Evolutionary conservation across 2,888 invertebrate species (phyloP).

Genomic region (Xiphydria camelus): DNA sequence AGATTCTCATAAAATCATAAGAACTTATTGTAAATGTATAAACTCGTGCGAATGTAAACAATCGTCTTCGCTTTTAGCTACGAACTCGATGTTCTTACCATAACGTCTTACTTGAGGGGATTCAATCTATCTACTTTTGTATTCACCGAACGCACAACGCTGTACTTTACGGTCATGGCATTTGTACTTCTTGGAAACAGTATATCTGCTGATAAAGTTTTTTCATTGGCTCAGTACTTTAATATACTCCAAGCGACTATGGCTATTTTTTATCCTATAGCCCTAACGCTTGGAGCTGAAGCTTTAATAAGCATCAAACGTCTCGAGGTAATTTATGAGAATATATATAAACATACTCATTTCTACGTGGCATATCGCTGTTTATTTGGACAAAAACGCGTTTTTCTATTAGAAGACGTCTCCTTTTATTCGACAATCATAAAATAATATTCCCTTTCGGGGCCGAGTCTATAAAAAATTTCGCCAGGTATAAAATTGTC

Average conservation of each 20-base stretch:
- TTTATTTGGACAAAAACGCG: too few species aligned
- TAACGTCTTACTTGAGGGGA: constrained; percentile 69
- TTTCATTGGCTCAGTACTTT: constrained; percentile 77
- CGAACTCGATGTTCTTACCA: constrained; percentile 71
- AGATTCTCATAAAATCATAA: too few species aligned
- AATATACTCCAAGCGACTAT: constrained; percentile 72
- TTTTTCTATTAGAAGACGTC: too few species aligned
- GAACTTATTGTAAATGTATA: too few species aligned
- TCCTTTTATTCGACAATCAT: too few species aligned
- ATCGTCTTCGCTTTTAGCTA: constrained; percentile 61
- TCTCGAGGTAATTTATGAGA: constrained; percentile 64
- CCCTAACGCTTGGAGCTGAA: constrained; percentile 66
- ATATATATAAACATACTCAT: too few species aligned
- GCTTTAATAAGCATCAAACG: constrained; percentile 67
- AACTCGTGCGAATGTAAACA: too few species aligned
- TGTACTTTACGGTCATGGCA: constrained; percentile 79
- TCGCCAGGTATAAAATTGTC: too few species aligned
- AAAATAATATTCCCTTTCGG: too few species aligned
- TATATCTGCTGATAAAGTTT: constrained; percentile 69
- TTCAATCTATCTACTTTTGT: constrained; percentile 70
- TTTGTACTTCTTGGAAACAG: constrained; percentile 67
- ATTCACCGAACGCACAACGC: constrained; percentile 82
- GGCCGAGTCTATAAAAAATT: too few species aligned
- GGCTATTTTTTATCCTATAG: constrained; percentile 69
- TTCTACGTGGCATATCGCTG: too few species aligned